Base-by-base conservation (phyloP, 2,113 vertebrate species). In the Glaucidium brasilianum region DNA sequence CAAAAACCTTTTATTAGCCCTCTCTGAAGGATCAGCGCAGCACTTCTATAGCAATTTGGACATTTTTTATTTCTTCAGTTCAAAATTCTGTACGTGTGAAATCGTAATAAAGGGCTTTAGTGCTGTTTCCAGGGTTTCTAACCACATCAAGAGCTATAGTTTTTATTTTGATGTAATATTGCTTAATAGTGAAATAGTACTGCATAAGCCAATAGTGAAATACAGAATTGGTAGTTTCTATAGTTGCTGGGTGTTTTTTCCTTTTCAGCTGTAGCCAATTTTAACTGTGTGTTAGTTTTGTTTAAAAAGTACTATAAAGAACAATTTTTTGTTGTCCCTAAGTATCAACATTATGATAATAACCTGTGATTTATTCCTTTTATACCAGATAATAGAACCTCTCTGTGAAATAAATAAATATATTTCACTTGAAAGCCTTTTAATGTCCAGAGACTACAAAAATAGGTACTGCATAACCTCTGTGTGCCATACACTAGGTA, bases 351-450 rank as follows among this genome's bases (percentile, higher is more conserved):
- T 69, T 94, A 37, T 81, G 45, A 29, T 68, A 83, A 72, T 69
- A 92, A 74, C 34, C 12, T 78, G 13, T 84, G 55, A 81, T 10
- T 88, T 94, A 88, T 5, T 84, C 29, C 35, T 20, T 86, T 94
- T 91, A 41, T 55, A 43, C 35, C 20, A 75, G 8, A 9, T 79
- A 66, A 88, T 53, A 79, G 27, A 95, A 76, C 22, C 9, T 90
- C 6, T 81, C n/a, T 82, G 11, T 63, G 41, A 15, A 79, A 66
- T 64, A 93, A 82, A 76, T 87, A 78, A 49, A 84, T 94, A 9
- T 32, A 37, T 91, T 93, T 96, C 92, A 39, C 45, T 58, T 97
- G 74, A 75, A 94, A 87, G 32, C 18, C 16, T 95, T 94, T 53
- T 71, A 66, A 58, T 85, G 73, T 74, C 41, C 90, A 86, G 64